These are phyloP conservation scores for Microcaecilia unicolor DNA, from an alignment of 2,797 vertebrate species.

Conservation along the genomic window DNA sequence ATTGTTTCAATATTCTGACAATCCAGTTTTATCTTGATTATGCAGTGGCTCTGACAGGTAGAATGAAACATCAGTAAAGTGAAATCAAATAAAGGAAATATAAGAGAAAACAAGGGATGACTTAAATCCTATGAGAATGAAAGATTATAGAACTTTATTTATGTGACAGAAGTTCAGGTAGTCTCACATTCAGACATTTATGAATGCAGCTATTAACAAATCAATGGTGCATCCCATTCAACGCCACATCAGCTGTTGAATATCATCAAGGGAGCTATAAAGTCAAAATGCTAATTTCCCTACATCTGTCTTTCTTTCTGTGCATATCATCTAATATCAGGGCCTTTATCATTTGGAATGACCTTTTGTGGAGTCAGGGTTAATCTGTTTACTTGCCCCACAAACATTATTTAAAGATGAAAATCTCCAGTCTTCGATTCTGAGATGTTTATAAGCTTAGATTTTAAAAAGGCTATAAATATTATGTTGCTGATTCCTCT, in stretches of 20 bases:
- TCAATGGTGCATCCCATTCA: conserved; percentile 14
- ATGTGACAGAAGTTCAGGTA: neutral
- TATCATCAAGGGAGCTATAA: conserved; percentile 10
- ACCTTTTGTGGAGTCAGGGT: conserved; percentile 1
- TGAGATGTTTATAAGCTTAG: too few species aligned
- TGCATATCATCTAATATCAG: conserved; percentile 1
- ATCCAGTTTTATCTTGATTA: conserved; percentile 13
- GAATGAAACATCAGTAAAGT: conserved; percentile 3
- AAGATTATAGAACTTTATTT: neutral
- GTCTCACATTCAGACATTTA: conserved; percentile 12
- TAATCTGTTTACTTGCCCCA: neutral
- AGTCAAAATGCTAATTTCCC: conserved; percentile 4
- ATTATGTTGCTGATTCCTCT: too few species aligned
- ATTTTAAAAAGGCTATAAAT: too few species aligned
- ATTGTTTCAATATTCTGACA: conserved; percentile 22
- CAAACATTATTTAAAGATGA: neutral
- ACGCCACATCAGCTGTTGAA: conserved; percentile 10
- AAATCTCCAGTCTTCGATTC: neutral
- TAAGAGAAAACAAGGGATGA: neutral
- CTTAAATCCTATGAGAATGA: neutral
- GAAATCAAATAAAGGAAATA: conserved; percentile 8
- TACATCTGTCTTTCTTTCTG: conserved; percentile 18
- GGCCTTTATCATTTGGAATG: neutral
- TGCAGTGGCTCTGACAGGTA: neutral
- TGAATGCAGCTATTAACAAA: conserved; percentile 22